Evolutionary conservation across 2,113 vertebrate species (phyloP), one percentile per base, ranked within the genome.

Genomic region (Vanacampus margaritifer): DNA sequence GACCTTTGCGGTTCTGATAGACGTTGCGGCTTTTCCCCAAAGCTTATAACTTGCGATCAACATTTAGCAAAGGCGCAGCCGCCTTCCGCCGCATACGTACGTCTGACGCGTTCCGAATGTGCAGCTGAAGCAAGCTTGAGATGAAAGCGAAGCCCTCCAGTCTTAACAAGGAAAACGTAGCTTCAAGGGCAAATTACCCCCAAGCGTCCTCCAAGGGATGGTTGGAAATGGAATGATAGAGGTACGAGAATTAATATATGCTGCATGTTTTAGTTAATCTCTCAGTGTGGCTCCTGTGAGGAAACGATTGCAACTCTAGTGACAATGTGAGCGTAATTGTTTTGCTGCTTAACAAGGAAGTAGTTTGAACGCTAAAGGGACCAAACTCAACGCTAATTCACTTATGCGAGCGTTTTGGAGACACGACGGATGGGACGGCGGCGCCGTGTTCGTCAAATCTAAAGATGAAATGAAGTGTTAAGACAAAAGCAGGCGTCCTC

Each of bases 141-240:
- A 89, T 88, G 81, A 89, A 89, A 89, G 88, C 67, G 79, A 89
- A 79, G 77, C 84, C 89, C 82, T 83, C 75, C 78, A 76, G 87
- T 79, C 78, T 76, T 85, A 84, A 86, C 71, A 87, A 81, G 79
- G 69, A 87, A 88, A 88, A 79, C 56, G 71, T 84, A 77, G 81
- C 88, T 89, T 83, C 79, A 86, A 88, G 84, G 89, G 79, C 81
- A 82, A 83, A 87, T 83, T 85, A 84, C 79, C 86, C 84, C 16
- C 16, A 70, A 87, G 87, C 87, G 39, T 88, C 72, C 88, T 81
- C 85, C 23, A 66, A 86, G 89, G 85, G 78, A 76, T 65, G 75
- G 78, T 61, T 77, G 70, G n/a, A 77, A 83, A 82, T 73, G 78
- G 69, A 84, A 83, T 73, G 83, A 85, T 68, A 78, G 57, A 71